These are phyloP conservation scores for Lagria hirta DNA, from an alignment of 2,888 invertebrate species.

Conservation along the genomic window DNA sequence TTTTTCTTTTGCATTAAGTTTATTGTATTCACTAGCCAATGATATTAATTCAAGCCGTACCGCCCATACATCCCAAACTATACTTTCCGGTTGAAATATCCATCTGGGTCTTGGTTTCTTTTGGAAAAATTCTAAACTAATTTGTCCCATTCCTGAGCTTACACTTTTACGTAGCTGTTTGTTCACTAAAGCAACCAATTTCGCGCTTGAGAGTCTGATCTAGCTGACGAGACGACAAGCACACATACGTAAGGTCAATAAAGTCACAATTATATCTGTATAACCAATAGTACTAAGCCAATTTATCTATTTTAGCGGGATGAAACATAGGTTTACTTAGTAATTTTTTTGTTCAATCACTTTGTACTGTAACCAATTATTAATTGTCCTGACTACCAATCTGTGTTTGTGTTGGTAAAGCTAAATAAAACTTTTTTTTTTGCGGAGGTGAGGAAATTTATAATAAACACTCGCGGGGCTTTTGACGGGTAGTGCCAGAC, in stretches of 20 bases:
- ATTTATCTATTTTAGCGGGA: no score
- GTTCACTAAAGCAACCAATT: conserved; percentile 77
- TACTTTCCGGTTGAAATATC: conserved; percentile 87
- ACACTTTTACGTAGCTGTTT: conserved; percentile 69
- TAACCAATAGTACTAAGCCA: conserved; percentile 94
- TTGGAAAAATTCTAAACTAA: conserved; percentile 94
- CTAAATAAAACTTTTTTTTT: no score
- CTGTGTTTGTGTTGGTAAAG: no score
- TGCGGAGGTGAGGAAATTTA: no score
- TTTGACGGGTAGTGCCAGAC: no score
- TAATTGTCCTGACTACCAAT: no score
- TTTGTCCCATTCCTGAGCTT: conserved; percentile 74
- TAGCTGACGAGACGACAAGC: conserved; percentile 82
- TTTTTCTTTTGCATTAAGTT: conserved; percentile 83
- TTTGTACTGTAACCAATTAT: no score
- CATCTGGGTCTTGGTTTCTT: conserved; percentile 84
- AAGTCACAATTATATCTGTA: conserved; percentile 96
- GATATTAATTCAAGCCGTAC: conserved; percentile 86
- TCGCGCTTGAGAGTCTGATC: conserved; percentile 72
- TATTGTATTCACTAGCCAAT: conserved; percentile 82
- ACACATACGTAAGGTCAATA: conserved; percentile 96
- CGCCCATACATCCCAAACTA: conserved; percentile 99
- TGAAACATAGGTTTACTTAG: no score
- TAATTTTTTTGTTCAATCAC: no score
- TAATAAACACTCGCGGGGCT: no score